phyloP scores from a whole-genome alignment of 2,888 invertebrate species.

The Matsumyia berberina region DNA sequence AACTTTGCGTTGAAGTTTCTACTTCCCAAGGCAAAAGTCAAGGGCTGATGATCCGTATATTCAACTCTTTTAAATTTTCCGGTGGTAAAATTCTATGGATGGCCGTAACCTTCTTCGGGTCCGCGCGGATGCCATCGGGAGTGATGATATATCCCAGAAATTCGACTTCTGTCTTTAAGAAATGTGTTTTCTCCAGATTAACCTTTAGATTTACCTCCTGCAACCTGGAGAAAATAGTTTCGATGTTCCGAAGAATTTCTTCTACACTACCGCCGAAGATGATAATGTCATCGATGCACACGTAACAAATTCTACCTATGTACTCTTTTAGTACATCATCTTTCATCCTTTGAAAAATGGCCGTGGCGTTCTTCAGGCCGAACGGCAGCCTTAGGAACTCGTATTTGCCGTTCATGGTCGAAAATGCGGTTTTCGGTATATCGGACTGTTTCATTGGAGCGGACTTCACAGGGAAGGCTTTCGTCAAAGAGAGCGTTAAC shows the following conservation, averaged over 20 bases:
- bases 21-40: too few species aligned
- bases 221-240: slow-evolving; percentile 23
- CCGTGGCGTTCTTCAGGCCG: slow-evolving; percentile 55
- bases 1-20: too few species aligned
- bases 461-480: too few species aligned
- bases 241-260: not conserved
- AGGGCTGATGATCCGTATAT: too few species aligned
- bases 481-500: not conserved
- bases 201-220: slow-evolving; percentile 42
- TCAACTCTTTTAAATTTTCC: too few species aligned
- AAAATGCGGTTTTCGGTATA: slow-evolving; percentile 74
- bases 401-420: slow-evolving; percentile 25
- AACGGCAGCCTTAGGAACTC: too few species aligned
- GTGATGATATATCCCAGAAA: slow-evolving; percentile 46
- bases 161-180: too few species aligned
- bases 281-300: too few species aligned
- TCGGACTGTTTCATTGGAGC: slow-evolving; percentile 65
- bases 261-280: too few species aligned
- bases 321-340: slow-evolving; percentile 70
- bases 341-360: slow-evolving; percentile 74
- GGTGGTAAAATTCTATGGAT: slow-evolving; percentile 49
- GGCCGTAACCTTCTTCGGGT: slow-evolving; percentile 41
- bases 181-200: too few species aligned
- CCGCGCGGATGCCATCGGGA: slow-evolving; percentile 56
- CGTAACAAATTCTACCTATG: slow-evolving; percentile 5